phyloP scores from a whole-genome alignment of 2,888 invertebrate genomes.

The Sarcophaga carnaria region DNA sequence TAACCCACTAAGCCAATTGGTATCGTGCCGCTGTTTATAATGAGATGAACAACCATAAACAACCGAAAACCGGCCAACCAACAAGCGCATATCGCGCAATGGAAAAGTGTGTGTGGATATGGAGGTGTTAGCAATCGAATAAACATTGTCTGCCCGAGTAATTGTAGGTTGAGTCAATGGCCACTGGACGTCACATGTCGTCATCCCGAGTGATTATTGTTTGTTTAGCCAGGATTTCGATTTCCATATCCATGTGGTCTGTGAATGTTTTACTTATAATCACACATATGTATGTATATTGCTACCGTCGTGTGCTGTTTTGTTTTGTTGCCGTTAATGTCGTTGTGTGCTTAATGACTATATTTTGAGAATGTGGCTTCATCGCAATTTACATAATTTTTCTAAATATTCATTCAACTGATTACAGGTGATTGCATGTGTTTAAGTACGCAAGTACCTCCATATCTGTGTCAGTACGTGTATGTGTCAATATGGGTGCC shows the following conservation, averaged over 20 bases:
- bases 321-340: constrained; percentile 17
- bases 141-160: constrained; percentile 3
- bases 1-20: constrained; percentile 54
- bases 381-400: constrained; percentile 59
- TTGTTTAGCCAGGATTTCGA: constrained; percentile 40
- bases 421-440: constrained; percentile 1
- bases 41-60: constrained; percentile 27
- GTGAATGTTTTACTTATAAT: constrained; percentile 35
- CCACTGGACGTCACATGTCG: constrained; percentile 49
- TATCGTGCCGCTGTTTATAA: constrained; percentile 31
- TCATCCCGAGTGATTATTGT: constrained; percentile 61
- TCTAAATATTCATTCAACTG: constrained; percentile 13
- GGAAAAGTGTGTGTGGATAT: not conserved
- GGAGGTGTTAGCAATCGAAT: not conserved
- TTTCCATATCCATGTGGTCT: not conserved
- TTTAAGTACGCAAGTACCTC: not conserved
- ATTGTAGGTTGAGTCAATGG: constrained; percentile 26
- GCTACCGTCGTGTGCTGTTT: not conserved
- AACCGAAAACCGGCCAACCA: not conserved
- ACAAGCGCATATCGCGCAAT: not conserved
- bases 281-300: constrained; percentile 19
- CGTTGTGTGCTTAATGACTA: constrained; percentile 29
- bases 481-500: not conserved
- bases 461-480: not conserved
- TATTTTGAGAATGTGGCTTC: constrained; percentile 27